phyloP scores from a whole-genome alignment of 2,113 vertebrate species.

The Crotalus viridis region DNA sequence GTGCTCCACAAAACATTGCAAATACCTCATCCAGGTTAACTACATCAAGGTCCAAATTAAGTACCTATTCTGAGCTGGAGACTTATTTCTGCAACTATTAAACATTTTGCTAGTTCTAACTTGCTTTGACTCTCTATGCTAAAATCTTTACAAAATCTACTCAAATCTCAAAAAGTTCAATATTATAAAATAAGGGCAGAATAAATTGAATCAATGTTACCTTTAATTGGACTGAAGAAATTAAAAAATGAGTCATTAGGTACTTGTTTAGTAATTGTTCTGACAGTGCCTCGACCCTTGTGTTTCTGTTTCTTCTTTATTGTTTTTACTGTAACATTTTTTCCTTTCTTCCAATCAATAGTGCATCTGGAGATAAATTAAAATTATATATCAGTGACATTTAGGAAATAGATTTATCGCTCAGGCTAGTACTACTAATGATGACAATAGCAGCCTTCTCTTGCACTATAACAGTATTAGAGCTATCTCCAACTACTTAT shows the following conservation, averaged over 20 bases:
- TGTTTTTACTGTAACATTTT: constrained; percentile 94
- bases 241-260: constrained; percentile 98
- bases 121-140: not conserved
- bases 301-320: constrained; percentile 99
- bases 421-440: not conserved
- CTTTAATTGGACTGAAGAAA: constrained; percentile 94
- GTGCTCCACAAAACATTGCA: not conserved
- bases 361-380: constrained; percentile 74
- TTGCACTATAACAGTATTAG: not conserved
- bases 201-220: constrained; percentile 64
- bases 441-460: not conserved
- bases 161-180: not conserved
- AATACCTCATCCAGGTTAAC: not conserved
- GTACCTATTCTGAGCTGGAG: not conserved
- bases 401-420: not conserved
- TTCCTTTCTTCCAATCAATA: constrained; percentile 97
- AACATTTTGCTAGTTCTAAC: not conserved
- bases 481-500: not conserved
- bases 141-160: not conserved
- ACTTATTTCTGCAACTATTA: not conserved
- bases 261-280: constrained; percentile 94
- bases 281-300: constrained; percentile 93
- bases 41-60: not conserved
- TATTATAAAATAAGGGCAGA: not conserved
- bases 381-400: not conserved